Percentiles rank a stretch among this genome's conserved stretches.
Evolutionary conservation across 2,797 vertebrate genomes (phyloP).

Genomic region (Acanthis flammea): DNA sequence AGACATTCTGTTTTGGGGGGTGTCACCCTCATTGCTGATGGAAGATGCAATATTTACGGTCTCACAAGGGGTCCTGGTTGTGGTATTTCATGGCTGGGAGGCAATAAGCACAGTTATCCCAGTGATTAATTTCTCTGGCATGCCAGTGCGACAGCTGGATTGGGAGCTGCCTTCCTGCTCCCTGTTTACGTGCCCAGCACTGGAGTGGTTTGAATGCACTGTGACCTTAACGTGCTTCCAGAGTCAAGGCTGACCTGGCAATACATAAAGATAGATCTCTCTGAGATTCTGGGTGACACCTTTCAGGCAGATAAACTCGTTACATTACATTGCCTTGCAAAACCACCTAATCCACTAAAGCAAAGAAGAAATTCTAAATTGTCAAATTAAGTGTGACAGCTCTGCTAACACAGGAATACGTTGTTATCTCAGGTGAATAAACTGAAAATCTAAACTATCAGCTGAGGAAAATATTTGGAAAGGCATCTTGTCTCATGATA

Average conservation of each 20-base stretch:
- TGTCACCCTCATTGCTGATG: neutral
- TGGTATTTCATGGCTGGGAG: neutral
- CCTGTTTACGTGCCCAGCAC: neutral
- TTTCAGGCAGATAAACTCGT: conserved; percentile 19
- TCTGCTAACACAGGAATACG: neutral
- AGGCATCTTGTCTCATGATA: neutral
- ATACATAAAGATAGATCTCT: conserved; percentile 44
- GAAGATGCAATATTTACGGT: neutral
- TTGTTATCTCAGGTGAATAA: conserved; percentile 48
- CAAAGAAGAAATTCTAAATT: conserved; percentile 28
- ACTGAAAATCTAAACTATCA: neutral
- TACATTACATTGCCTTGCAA: neutral
- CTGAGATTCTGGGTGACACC: neutral
- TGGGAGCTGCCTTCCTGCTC: conserved; percentile 25
- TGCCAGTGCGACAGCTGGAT: neutral
- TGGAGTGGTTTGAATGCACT: neutral
- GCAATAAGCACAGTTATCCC: neutral
- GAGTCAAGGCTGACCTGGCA: neutral
- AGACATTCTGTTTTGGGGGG: neutral
- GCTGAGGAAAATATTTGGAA: neutral
- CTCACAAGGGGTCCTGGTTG: neutral
- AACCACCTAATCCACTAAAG: neutral
- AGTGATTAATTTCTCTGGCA: neutral
- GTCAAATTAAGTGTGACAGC: conserved; percentile 45
- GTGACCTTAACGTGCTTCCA: neutral